Base-by-base conservation (phyloP, 2,797 vertebrate genomes). In the Rachycentron canadum region DNA sequence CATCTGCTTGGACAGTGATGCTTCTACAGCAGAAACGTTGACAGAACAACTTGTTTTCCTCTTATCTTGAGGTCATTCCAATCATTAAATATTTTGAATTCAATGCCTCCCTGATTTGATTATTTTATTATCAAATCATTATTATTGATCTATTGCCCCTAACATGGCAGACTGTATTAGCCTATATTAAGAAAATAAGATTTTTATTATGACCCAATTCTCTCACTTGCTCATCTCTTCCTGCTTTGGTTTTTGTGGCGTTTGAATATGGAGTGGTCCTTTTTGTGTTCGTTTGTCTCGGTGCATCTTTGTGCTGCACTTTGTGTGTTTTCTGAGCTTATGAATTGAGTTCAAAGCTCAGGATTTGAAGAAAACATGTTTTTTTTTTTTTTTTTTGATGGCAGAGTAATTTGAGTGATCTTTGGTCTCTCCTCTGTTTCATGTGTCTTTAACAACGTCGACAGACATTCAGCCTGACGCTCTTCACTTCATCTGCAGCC, bases 391-490 rank as follows among this genome's bases (percentile, higher is more conserved):
- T 32, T 32, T 32, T 32, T 41, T 43, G 53, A 57, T 38, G 13
- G 40, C 14, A 25, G 53, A 88, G 57, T n/a, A 61, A 63, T 73
- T 16, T 4, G 43, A 56, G 12, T 41, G 79, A 74, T 72, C 80
- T 82, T 23, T 53, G 65, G 58, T 63, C 62, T 77, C 73, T 58
- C 41, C 8, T 53, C 66, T 63, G 73, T 85, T 85, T 78, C 78
- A 38, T 52, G 60, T 36, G 68, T 79, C 77, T 68, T 58, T 87
- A 85, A 90, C 40, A 82, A 78, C 73, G 80, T 78, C 81, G 86
- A 88, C 82, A 85, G 81, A 87, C 82, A 82, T 69, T 34, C 71
- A 55, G 72, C n/a, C 67, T 1, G 30, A 59, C 9, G 53, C 75
- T 75, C 49, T 58, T 68, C 78, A 53, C 78, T 82, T 78, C 66